These are phyloP conservation scores for Falco berigora DNA, from an alignment of 2,797 vertebrate genomes.

Conservation along the genomic window DNA sequence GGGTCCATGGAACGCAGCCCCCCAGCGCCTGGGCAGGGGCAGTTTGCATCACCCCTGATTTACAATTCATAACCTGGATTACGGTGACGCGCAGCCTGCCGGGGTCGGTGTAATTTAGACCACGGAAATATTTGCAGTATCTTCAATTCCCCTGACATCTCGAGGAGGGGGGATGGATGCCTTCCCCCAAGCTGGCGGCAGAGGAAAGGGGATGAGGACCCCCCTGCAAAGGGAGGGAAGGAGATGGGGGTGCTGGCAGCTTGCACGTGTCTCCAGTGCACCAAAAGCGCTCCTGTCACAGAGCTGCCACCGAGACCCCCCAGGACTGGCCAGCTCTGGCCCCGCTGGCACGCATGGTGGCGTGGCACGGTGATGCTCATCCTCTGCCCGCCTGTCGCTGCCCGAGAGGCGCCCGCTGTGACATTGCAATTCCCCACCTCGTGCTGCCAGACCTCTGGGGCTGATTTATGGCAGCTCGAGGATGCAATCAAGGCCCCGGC, in stretches of 20 bases:
- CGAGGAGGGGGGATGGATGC: not conserved
- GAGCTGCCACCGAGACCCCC: not conserved
- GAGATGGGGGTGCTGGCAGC: not conserved
- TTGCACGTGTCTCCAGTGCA: rapidly evolving
- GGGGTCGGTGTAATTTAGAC: constrained; percentile 41
- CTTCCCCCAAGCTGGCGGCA: not conserved
- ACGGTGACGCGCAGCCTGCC: constrained; percentile 13
- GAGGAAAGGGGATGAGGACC: not conserved
- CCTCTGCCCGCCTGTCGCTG: not conserved
- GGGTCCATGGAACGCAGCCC: not conserved
- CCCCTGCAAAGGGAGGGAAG: not conserved
- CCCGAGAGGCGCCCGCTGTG: not conserved
- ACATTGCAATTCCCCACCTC: not conserved
- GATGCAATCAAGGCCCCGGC: not conserved
- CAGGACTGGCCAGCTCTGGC: not conserved
- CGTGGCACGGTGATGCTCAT: rapidly evolving
- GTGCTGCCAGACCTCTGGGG: not conserved
- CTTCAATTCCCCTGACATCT: constrained; percentile 43
- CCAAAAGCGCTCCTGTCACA: not conserved
- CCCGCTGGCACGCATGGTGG: rapidly evolving
- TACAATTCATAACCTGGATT: constrained; percentile 59
- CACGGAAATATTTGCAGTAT: constrained; percentile 46
- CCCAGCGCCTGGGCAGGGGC: not conserved
- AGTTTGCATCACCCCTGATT: constrained; percentile 45
- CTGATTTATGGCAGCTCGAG: not conserved